phyloP scores from a whole-genome alignment of 2,797 vertebrate species.

The Sebastes oblongus region DNA sequence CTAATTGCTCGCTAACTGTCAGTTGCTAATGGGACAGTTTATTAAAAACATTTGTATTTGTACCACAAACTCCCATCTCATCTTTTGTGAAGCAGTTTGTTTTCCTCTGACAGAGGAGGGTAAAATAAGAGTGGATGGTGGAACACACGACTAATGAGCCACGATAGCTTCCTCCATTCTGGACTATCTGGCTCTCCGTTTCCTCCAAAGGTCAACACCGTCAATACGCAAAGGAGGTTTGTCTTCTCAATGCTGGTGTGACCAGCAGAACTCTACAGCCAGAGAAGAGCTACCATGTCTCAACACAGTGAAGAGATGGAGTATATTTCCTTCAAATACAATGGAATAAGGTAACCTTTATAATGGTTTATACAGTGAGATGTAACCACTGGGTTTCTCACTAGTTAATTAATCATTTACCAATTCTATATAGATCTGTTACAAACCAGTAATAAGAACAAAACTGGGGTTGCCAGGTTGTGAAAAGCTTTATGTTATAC shows the following conservation, averaged over 20 bases:
- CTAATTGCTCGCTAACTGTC: neutral
- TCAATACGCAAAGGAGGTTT: neutral
- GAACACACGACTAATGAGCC: neutral
- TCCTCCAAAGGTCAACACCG: constrained; percentile 4
- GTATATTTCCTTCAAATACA: neutral
- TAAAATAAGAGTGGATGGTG: neutral
- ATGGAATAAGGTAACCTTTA: neutral
- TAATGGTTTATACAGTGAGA: no score
- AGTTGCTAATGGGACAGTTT: neutral
- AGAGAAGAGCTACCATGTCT: neutral
- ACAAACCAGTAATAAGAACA: neutral
- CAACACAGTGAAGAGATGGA: neutral
- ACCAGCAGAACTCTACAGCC: neutral
- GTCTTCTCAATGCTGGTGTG: neutral
- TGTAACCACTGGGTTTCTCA: neutral
- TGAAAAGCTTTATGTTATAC: neutral
- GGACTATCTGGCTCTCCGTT: neutral
- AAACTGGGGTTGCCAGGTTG: neutral
- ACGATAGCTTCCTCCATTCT: neutral
- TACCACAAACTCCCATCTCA: neutral
- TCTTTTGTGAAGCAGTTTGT: neutral
- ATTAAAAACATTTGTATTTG: neutral
- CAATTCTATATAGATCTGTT: no score
- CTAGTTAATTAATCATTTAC: no score
- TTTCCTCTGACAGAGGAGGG: neutral